phyloP scores from a whole-genome alignment of 2,797 vertebrate genomes.

The Ptychadena robeensis region DNA sequence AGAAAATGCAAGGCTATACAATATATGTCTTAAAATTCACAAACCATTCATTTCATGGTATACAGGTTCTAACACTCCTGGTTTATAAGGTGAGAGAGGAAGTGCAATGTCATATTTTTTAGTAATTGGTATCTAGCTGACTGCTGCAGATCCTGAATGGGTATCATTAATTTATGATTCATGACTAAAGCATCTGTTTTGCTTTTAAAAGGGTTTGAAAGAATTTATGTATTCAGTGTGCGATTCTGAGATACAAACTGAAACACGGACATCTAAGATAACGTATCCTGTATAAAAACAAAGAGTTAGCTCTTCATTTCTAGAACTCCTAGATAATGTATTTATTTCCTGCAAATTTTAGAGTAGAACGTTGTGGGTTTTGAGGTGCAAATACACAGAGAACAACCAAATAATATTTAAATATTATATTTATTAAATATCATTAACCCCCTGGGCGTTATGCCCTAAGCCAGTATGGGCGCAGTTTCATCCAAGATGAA shows the following conservation, averaged over 20 bases:
- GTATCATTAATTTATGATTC: constrained; percentile 36
- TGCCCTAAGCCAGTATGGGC: too few relatives aligned
- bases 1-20: too few relatives aligned
- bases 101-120: constrained; percentile 23
- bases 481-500: too few relatives aligned
- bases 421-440: too few relatives aligned
- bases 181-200: constrained; percentile 32
- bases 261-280: background rate
- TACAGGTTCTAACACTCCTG: background rate
- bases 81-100: constrained; percentile 38
- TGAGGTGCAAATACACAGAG: too few relatives aligned
- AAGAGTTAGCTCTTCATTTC: background rate
- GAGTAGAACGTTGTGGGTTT: too few relatives aligned
- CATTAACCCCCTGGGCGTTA: too few relatives aligned
- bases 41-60: constrained; percentile 7
- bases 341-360: too few relatives aligned
- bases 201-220: background rate
- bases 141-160: constrained; percentile 9
- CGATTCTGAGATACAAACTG: constrained; percentile 17
- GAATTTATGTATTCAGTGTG: constrained; percentile 19
- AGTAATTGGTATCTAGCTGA: constrained; percentile 34
- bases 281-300: constrained; percentile 24
- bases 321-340: too few relatives aligned
- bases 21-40: too few relatives aligned
- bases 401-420: too few relatives aligned